phyloP scores from a whole-genome alignment of 1,140 invertebrate genomes.

The Akabosia matsudoensis region DNA sequence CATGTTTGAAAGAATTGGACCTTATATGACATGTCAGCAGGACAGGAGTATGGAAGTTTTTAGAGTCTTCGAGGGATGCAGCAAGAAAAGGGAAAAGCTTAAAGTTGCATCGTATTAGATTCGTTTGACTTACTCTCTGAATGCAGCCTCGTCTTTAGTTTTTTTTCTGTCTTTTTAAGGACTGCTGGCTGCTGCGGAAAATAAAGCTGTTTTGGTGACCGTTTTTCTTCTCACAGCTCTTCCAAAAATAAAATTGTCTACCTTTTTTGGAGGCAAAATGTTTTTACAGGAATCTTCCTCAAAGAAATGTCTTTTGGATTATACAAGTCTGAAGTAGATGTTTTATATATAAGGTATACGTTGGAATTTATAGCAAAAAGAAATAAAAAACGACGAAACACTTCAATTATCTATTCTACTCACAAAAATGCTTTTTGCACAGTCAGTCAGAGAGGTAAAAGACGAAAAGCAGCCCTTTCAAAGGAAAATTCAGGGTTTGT shows the following conservation, averaged over 20 bases:
- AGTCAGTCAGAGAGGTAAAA: background rate
- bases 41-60: background rate
- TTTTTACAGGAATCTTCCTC: no score
- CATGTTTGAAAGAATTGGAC: background rate
- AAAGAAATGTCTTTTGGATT: no score
- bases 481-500: background rate
- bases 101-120: slow-evolving; percentile 14
- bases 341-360: no score
- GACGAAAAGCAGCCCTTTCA: background rate
- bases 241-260: no score
- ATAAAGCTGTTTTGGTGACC: background rate
- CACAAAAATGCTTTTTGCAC: slow-evolving; percentile 2
- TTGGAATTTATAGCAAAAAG: no score
- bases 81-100: slow-evolving; percentile 15
- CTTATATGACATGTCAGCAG: slow-evolving; percentile 19
- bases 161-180: background rate
- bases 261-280: no score
- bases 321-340: no score
- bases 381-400: no score
- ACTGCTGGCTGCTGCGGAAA: background rate
- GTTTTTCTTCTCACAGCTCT: background rate
- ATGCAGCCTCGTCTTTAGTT: background rate
- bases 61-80: background rate
- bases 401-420: slow-evolving; percentile 19
- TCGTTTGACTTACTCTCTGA: slow-evolving; percentile 15